Evolutionary conservation across 37 sponge, comb jelly and placozoan genomes (phyloP), one percentile per base, ranked within the genome.

Genomic region (Hormiphora californensis): DNA sequence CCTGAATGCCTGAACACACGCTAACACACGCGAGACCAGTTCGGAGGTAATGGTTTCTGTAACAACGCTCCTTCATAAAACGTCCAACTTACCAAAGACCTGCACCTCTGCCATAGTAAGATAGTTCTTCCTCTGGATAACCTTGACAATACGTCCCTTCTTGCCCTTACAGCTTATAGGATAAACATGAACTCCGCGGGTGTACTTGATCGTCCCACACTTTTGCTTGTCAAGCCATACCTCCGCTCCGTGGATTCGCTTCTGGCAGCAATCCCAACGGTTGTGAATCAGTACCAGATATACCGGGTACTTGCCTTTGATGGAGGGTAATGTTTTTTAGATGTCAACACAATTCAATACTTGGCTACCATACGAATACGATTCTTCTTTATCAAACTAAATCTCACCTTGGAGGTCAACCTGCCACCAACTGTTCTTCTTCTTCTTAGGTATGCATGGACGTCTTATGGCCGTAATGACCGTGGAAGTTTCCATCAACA

Each of bases 141-240:
- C 61, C 61, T 57, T 57, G 61, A 57, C 21, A 30, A 57, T 57
- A 5, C 25, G 7, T 5, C 61, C 61, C 3, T 23, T 30, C 21
- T 57, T 57, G 61, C 61, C 61, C 22, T 30, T 30, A 30, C 61
- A 57, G 61, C 25, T 57, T 23, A 57, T 12, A 30, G 61, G 61
- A 30, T 57, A 57, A 15, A 57, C 61, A 12, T 19, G 23, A 4
- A 57, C 61, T 5, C 61, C 61, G 5, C 27, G n/a, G 61, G 4
- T 5, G 17, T 4, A 21, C n/a, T 15, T 12, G 23, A 57, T 15
- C n/a, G 9, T 15, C n/a, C 61, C 61, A 57, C 61, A 57, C n/a
- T 57, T 57, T 23, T 57, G 27, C 30, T 57, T 57, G n/a, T 57
- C 61, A 25, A 57, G 61, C 61, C 61, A 57, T 23, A 57, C 61